phyloP scores from a whole-genome alignment of 2,113 vertebrate species.

The Antidorcas marsupialis region DNA sequence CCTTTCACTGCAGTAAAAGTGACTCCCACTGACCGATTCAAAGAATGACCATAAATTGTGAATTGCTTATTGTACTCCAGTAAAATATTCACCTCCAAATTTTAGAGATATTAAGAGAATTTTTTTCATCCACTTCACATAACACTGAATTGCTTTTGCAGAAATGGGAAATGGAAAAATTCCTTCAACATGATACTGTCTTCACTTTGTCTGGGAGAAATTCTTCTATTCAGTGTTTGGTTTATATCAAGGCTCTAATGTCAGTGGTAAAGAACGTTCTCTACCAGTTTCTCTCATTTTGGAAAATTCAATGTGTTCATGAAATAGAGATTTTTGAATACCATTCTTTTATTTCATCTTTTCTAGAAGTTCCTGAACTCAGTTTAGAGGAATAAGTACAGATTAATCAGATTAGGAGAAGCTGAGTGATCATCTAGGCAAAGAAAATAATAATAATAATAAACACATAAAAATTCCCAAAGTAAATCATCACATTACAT shows the following conservation, averaged over 20 bases:
- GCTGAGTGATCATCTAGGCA: neutral
- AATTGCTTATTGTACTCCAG: neutral
- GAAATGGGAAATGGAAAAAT: neutral
- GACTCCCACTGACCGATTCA: neutral
- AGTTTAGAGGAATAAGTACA: neutral
- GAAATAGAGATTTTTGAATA: neutral
- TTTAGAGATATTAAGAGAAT: neutral
- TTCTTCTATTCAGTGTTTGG: neutral
- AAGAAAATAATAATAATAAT: neutral
- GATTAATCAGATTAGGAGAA: neutral
- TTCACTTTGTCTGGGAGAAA: neutral
- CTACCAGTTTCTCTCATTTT: fast-evolving
- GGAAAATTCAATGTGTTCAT: neutral
- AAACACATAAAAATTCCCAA: neutral
- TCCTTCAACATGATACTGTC: neutral
- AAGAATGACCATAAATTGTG: neutral
- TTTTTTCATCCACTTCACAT: neutral
- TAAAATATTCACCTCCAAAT: neutral
- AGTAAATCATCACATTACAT: neutral
- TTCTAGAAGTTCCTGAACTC: neutral
- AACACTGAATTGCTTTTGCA: neutral
- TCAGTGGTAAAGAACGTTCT: neutral
- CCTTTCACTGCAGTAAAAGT: neutral
- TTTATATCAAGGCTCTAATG: neutral
- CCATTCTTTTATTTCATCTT: neutral